Conservation (phyloP, 2,113 vertebrate species). For the Melanotaenia duboulayi region DNA sequence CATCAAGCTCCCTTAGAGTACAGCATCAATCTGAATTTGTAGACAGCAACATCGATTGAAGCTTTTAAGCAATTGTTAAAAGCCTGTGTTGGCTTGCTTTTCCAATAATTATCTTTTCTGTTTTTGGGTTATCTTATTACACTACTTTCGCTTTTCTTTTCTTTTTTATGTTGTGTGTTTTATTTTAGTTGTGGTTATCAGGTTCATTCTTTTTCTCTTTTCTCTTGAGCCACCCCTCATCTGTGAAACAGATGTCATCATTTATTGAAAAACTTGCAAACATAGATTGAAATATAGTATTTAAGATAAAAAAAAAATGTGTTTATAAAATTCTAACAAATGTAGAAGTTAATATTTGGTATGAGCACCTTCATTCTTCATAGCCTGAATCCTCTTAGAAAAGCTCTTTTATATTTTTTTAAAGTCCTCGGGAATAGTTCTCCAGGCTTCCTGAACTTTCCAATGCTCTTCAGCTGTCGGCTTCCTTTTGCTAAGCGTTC, state of each 20-base stretch:
- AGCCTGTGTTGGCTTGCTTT: neutral
- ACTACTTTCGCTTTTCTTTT: too few relatives aligned
- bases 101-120: neutral
- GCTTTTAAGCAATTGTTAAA: neutral
- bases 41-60: neutral
- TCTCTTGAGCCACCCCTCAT: too few relatives aligned
- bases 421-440: neutral
- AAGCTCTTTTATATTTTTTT: neutral
- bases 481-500: too few relatives aligned
- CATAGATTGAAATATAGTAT: too few relatives aligned
- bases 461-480: too few relatives aligned
- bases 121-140: neutral
- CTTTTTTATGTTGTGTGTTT: neutral
- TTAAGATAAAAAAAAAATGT: too few relatives aligned
- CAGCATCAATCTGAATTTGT: slow-evolving; percentile 3
- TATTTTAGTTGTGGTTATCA: neutral
- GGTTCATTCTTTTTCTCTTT: neutral
- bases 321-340: too few relatives aligned
- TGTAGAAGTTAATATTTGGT: neutral
- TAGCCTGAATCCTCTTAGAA: neutral
- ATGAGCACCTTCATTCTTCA: neutral
- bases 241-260: too few relatives aligned
- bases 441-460: too few relatives aligned
- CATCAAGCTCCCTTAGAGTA: neutral
- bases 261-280: too few relatives aligned